Evolutionary conservation across 2,797 vertebrate species (phyloP).

Genomic region (Lepus oiostolus): DNA sequence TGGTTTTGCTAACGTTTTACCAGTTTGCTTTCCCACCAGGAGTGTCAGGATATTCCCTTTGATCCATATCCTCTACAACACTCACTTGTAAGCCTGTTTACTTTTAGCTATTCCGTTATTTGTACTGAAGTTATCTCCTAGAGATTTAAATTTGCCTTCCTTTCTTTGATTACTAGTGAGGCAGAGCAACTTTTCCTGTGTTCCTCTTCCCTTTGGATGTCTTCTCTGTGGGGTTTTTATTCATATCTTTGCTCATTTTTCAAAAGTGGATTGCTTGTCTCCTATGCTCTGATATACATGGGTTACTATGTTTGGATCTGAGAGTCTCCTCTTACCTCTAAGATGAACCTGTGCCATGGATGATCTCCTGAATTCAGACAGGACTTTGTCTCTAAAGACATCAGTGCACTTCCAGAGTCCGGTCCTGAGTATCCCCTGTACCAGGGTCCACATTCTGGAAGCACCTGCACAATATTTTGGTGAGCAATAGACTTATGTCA

Average conservation of each 20-base stretch:
- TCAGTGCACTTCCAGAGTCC: neutral
- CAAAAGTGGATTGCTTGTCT: neutral
- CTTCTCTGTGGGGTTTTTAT: too few relatives aligned
- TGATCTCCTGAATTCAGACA: neutral
- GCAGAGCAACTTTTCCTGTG: too few relatives aligned
- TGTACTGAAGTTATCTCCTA: too few relatives aligned
- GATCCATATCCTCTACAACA: neutral
- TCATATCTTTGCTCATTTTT: neutral
- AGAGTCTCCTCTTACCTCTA: neutral
- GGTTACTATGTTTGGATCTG: neutral
- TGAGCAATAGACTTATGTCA: neutral
- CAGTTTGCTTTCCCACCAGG: neutral
- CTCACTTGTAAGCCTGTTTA: too few relatives aligned
- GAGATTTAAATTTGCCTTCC: too few relatives aligned
- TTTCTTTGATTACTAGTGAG: too few relatives aligned
- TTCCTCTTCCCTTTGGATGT: too few relatives aligned
- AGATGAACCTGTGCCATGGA: neutral
- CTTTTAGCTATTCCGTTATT: too few relatives aligned
- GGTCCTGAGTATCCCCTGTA: neutral
- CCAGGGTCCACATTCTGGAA: neutral
- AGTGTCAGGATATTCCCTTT: neutral
- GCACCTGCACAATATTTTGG: neutral
- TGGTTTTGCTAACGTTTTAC: neutral
- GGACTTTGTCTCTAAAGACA: neutral
- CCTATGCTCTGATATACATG: neutral